Percentiles rank a stretch among this genome's conserved stretches.
These are phyloP conservation scores for Solenodon paradoxus DNA, from an alignment of 2,113 vertebrate genomes.

Conservation along the genomic window DNA sequence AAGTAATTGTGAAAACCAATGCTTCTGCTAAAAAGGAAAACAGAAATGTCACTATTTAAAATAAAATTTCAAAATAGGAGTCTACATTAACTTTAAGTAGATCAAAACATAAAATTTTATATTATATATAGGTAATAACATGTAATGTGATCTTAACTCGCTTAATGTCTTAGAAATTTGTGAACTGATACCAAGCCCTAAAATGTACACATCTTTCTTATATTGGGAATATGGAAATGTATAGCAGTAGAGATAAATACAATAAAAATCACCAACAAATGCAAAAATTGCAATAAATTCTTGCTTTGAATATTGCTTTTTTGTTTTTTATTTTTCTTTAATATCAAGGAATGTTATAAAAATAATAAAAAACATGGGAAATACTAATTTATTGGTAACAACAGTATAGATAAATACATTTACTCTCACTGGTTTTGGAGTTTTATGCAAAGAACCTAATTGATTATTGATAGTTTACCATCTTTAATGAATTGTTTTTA, in stretches of 20 bases:
- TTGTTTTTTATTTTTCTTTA: neutral
- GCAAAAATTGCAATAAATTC: no score
- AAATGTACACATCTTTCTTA: neutral
- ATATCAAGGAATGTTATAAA: neutral
- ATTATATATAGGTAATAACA: no score
- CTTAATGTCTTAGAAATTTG: neutral
- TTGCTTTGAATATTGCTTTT: no score
- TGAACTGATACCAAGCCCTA: no score
- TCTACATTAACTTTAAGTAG: no score
- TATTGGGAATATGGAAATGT: neutral
- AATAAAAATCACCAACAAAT: no score
- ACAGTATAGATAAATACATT: neutral
- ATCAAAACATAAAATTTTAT: no score
- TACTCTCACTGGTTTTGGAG: neutral
- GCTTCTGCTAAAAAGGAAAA: no score
- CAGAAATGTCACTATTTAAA: no score
- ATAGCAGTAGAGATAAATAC: neutral
- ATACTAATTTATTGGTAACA: neutral
- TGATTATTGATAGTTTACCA: neutral
- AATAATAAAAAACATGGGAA: no score
- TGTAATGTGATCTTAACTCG: neutral
- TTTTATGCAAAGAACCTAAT: neutral
- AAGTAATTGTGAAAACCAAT: no score
- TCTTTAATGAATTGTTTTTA: neutral
- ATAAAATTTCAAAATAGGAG: no score